Evolutionary conservation across 2,113 vertebrate genomes (phyloP).

Genomic region (Spea bombifrons): DNA sequence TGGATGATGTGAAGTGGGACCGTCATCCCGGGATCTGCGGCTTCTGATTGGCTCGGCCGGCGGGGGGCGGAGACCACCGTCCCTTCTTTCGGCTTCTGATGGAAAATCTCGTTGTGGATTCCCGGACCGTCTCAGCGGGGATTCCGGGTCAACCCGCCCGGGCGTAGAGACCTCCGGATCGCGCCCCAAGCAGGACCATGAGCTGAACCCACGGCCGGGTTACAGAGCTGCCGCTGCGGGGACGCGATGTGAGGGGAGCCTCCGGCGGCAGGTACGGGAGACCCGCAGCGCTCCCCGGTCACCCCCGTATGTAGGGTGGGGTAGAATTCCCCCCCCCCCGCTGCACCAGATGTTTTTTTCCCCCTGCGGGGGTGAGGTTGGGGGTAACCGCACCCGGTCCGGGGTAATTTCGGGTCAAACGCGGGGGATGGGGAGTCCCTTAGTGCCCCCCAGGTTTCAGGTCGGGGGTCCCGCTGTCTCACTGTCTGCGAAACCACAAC

Average conservation of each 20-base stretch:
- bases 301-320: too few species aligned
- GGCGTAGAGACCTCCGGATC: too few species aligned
- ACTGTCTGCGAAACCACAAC: too few species aligned
- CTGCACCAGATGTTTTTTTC: too few species aligned
- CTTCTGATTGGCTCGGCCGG: not conserved
- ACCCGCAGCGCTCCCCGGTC: not conserved
- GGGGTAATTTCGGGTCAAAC: not conserved
- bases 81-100: conserved; percentile 4
- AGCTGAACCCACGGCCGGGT: conserved; percentile 20
- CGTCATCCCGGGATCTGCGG: not conserved
- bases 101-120: not conserved
- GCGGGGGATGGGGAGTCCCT: not conserved
- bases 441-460: not conserved
- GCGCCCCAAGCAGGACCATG: conserved; percentile 10
- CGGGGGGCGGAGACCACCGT: not conserved
- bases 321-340: too few species aligned
- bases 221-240: not conserved
- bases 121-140: conserved; percentile 4
- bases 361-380: not conserved
- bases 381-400: not conserved
- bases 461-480: not conserved
- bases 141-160: not conserved
- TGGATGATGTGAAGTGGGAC: too few species aligned
- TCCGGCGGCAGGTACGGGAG: not conserved
- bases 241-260: too few species aligned